These are phyloP conservation scores for Chloebia gouldiae DNA, from an alignment of 2,113 vertebrate species.

Conservation along the genomic window DNA sequence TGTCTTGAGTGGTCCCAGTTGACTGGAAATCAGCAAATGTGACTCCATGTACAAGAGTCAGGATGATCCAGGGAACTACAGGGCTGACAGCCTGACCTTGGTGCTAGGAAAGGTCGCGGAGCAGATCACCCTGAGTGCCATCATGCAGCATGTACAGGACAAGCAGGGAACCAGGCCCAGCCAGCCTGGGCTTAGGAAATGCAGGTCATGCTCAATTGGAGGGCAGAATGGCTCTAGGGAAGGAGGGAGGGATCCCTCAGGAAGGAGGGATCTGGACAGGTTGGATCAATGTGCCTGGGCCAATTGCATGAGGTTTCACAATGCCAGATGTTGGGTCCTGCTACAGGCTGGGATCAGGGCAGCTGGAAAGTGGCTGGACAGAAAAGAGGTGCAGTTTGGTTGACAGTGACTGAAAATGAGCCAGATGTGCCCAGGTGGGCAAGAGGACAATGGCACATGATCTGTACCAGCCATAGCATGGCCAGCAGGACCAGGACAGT, in stretches of 20 bases:
- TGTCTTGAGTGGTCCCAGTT: not conserved
- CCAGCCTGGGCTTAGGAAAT: not conserved
- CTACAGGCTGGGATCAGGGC: not conserved
- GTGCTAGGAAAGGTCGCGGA: not conserved
- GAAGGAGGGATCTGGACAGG: not conserved
- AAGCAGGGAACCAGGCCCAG: not conserved
- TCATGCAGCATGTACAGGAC: not conserved
- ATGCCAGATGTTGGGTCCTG: not conserved
- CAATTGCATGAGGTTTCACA: not conserved
- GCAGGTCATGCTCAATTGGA: not conserved
- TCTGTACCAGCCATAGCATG: not conserved
- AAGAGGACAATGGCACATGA: not conserved
- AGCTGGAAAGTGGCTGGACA: not conserved
- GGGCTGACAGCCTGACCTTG: not conserved
- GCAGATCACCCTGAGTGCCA: not conserved
- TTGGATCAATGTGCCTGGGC: not conserved
- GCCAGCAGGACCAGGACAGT: not conserved
- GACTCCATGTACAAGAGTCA: not conserved
- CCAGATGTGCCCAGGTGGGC: not conserved
- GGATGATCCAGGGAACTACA: not conserved
- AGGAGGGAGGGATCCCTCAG: no score
- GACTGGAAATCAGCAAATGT: not conserved
- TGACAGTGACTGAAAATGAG: not conserved
- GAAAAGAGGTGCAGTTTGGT: not conserved
- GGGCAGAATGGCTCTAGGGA: not conserved